Base-by-base conservation (phyloP, 2,113 vertebrate genomes). In the Platanista minor region DNA sequence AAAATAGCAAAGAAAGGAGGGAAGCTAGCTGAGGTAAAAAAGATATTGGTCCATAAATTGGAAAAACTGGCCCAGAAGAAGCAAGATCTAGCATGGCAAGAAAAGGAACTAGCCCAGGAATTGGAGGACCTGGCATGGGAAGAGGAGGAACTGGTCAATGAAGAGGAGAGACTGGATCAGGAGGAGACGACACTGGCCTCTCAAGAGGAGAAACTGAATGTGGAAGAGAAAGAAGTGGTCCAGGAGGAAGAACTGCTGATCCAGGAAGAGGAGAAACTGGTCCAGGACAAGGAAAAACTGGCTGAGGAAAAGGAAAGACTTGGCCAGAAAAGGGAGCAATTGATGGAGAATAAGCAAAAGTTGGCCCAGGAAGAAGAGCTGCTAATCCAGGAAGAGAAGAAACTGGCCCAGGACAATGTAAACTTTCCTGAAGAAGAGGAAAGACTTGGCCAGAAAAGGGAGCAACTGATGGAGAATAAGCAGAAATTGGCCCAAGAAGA, bases 1-100 rank as follows among this genome's bases (percentile, higher is more conserved):
- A 95, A 83, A 57, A 21, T 80, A 46, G 62, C 92, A 66, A 96
- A 85, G 13, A 97, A 97, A 97, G 13, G 14, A 52, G 96, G 27
- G 5, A 97, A 80, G 84, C 33, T 96, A 39, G 77, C 72, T 11
- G 75, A 92, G 8, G 21, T 69, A 39, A 96, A 97, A 91, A 43
- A 2, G 0, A 20, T 90, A 59, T 15, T 97, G 39, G 9, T 13
- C 31, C 57, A 81, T 41, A 96, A 97, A 90, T 1, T 36, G 15
- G 71, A 88, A 90, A 52, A 49, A 54, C 1, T 94, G 17, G 13
- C 14, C 12, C 78, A 92, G 31, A 52, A 87, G 41, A 91, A 96
- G 14, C 13, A 90, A 85, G 54, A 52, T 13, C 8, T 96, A 23
- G 54, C 33, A 57, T 0, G 3, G n/a, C 83, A 95, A 57, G 95